phyloP scores from a whole-genome alignment of 1,140 invertebrate genomes.

The Phymastichus coffea region DNA sequence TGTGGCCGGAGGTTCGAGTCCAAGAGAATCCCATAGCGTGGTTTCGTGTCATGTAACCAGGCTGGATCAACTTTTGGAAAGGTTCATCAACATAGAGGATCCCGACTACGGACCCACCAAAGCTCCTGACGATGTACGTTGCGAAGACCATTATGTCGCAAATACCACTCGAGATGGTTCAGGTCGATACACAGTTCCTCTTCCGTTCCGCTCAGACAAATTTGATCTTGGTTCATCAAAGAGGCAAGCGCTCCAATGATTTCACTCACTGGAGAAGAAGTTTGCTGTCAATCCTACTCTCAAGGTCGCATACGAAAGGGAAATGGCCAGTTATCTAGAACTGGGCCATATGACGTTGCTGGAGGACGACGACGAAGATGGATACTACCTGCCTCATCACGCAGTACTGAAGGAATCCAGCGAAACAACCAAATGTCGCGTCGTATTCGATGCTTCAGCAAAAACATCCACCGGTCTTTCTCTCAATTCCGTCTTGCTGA shows the following conservation, averaged over 20 bases:
- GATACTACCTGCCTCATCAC: neutral
- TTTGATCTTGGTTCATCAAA: neutral
- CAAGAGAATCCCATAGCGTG: too few relatives aligned
- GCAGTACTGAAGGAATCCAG: neutral
- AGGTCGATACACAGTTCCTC: neutral
- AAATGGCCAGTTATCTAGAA: neutral
- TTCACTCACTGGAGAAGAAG: neutral
- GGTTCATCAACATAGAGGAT: neutral
- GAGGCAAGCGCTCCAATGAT: neutral
- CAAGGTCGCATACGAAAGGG: neutral
- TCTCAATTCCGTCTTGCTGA: too few relatives aligned
- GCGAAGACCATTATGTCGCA: neutral
- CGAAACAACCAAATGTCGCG: too few relatives aligned
- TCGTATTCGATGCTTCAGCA: neutral
- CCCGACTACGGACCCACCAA: neutral
- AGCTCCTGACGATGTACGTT: neutral
- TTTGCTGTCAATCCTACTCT: neutral
- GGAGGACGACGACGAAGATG: neutral
- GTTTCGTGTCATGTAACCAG: neutral
- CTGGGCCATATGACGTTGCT: neutral
- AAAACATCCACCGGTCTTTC: neutral
- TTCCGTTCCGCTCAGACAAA: neutral
- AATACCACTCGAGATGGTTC: neutral
- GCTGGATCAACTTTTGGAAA: neutral
- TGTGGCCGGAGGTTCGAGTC: too few relatives aligned